Evolutionary conservation across 2,888 invertebrate genomes (phyloP).

Genomic region (Phyto melanocephala): DNA sequence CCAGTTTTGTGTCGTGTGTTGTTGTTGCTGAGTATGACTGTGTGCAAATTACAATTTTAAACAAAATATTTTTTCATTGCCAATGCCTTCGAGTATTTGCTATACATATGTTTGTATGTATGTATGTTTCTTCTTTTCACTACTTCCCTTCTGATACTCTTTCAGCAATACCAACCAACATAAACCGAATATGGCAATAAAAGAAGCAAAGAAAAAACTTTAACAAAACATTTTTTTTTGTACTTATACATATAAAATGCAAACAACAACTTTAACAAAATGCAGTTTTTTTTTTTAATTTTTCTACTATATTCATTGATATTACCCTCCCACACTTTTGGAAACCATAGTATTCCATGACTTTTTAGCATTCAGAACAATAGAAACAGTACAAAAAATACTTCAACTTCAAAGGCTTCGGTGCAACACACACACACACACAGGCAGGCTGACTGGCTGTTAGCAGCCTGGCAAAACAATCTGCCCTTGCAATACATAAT

Average conservation of each 20-base stretch:
- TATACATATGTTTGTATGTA: too few relatives aligned
- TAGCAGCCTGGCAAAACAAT: slow-evolving; percentile 15
- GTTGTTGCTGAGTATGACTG: background rate
- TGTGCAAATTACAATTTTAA: slow-evolving; percentile 40
- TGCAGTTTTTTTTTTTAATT: background rate
- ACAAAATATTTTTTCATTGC: slow-evolving; percentile 61
- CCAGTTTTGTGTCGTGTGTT: background rate
- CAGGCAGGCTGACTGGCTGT: background rate
- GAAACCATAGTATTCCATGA: slow-evolving; percentile 30
- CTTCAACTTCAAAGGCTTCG: slow-evolving; percentile 56
- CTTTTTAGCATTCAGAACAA: slow-evolving; percentile 34
- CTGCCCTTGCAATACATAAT: background rate
- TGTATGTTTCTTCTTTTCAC: background rate
- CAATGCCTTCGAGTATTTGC: slow-evolving; percentile 59
- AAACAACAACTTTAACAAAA: slow-evolving; percentile 21
- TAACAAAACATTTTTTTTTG: background rate
- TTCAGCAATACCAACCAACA: slow-evolving; percentile 9
- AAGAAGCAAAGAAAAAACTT: background rate
- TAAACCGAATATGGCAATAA: slow-evolving; percentile 14
- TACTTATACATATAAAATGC: slow-evolving; percentile 16
- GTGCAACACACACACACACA: background rate
- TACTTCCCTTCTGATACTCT: slow-evolving; percentile 18
- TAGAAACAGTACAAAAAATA: background rate
- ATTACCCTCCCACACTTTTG: slow-evolving; percentile 36
- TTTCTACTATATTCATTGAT: slow-evolving; percentile 26